phyloP scores from a whole-genome alignment of 2,797 vertebrate species.

The Buphagus erythrorhynchus region DNA sequence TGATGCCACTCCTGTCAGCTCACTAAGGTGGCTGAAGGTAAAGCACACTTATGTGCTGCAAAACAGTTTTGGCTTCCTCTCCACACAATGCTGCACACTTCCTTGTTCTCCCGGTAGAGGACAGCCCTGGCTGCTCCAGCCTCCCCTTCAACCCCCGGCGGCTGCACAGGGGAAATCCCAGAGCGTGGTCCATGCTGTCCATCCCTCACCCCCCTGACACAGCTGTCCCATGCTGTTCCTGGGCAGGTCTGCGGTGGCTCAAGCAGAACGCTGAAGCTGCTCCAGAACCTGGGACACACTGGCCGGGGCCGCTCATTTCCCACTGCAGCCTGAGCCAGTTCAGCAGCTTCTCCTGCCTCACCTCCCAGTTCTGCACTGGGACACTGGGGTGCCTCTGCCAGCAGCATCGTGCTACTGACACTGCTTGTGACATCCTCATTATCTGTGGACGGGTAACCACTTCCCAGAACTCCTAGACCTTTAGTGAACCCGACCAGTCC shows the following conservation, averaged over 20 bases:
- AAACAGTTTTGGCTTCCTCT: conserved; percentile 7
- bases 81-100: neutral
- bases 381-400: neutral
- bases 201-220: fast-evolving
- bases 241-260: neutral
- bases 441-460: neutral
- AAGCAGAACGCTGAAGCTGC: neutral
- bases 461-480: neutral
- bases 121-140: neutral
- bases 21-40: neutral
- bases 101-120: neutral
- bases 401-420: neutral
- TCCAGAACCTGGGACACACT: neutral
- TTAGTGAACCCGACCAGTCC: neutral
- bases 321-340: neutral
- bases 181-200: fast-evolving
- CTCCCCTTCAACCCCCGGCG: fast-evolving
- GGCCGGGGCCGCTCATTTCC: neutral
- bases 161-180: fast-evolving
- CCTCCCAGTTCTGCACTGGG: neutral
- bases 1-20: neutral
- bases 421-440: fast-evolving
- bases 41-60: neutral
- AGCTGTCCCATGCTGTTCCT: fast-evolving
- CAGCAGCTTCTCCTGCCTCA: neutral